These are phyloP conservation scores for Drosophila algonquin DNA, from an alignment of 2,888 invertebrate genomes.

Conservation along the genomic window DNA sequence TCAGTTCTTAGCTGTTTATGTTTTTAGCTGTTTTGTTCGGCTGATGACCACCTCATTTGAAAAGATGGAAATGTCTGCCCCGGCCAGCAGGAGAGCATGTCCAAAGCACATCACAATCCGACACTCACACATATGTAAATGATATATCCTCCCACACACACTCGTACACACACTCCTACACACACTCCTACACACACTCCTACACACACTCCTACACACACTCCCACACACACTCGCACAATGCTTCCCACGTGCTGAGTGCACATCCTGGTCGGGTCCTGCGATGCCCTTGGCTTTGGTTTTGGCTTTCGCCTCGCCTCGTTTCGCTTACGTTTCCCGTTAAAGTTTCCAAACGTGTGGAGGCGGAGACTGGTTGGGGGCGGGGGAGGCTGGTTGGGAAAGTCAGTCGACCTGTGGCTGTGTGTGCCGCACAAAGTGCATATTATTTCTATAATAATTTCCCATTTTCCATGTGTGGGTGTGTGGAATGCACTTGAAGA, in stretches of 20 bases:
- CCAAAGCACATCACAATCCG: slow-evolving; percentile 24
- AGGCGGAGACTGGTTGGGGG: slow-evolving; percentile 3
- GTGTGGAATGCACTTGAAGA: neutral
- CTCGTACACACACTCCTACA: neutral
- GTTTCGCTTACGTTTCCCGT: slow-evolving; percentile 23
- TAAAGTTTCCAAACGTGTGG: neutral
- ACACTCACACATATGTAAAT: neutral
- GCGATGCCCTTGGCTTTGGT: slow-evolving; percentile 47
- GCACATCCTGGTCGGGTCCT: slow-evolving; percentile 36
- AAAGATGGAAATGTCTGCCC: slow-evolving; percentile 9
- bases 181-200: neutral
- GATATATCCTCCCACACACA: neutral
- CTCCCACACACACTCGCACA: neutral
- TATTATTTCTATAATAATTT: slow-evolving; percentile 61
- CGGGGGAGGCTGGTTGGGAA: neutral
- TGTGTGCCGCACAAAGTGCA: slow-evolving; percentile 65
- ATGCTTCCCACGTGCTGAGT: slow-evolving; percentile 9
- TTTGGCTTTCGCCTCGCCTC: slow-evolving; percentile 33
- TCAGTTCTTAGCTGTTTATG: too few species aligned
- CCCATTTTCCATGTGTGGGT: neutral
- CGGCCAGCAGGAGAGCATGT: slow-evolving; percentile 12
- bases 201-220: neutral
- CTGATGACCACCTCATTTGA: too few species aligned
- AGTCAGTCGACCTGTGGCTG: slow-evolving; percentile 31
- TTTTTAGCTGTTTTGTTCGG: neutral